These are phyloP conservation scores for Istiophorus platypterus DNA, from an alignment of 2,113 vertebrate genomes.

Conservation along the genomic window DNA sequence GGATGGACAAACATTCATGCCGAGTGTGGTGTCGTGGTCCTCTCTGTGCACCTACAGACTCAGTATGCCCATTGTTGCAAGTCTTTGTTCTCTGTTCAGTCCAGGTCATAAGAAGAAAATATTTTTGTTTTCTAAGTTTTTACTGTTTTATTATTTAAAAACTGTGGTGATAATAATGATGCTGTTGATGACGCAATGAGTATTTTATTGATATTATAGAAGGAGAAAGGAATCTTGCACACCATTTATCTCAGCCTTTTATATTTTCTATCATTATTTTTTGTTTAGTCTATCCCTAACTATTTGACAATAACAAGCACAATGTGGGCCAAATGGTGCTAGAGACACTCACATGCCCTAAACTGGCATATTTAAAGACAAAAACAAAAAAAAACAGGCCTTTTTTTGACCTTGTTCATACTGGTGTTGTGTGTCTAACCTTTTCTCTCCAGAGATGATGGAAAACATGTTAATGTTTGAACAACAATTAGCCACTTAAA, in stretches of 20 bases:
- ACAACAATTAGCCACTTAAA: constrained; percentile 63
- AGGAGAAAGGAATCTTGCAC: constrained; percentile 89
- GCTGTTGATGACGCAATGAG: constrained; percentile 85
- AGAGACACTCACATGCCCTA: constrained; percentile 85
- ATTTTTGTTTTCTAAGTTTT: constrained; percentile 92
- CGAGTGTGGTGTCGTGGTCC: constrained; percentile 84
- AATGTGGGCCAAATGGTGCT: constrained; percentile 80
- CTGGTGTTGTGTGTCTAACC: constrained; percentile 64
- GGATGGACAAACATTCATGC: constrained; percentile 68
- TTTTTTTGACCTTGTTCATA: constrained; percentile 68
- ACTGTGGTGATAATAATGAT: constrained; percentile 75
- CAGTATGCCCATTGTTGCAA: constrained; percentile 89
- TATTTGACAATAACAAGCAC: constrained; percentile 78
- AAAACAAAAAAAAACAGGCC: constrained; percentile 4
- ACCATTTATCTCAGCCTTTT: constrained; percentile 90
- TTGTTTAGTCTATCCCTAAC: constrained; percentile 68
- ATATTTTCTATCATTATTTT: constrained; percentile 88
- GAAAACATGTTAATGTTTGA: constrained; percentile 77
- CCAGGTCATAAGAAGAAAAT: constrained; percentile 88
- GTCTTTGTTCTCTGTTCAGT: constrained; percentile 89
- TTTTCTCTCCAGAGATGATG: constrained; percentile 81
- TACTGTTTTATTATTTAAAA: constrained; percentile 87
- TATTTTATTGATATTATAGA: constrained; percentile 83
- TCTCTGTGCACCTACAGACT: constrained; percentile 92
- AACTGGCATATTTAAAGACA: constrained; percentile 72